phyloP scores from a whole-genome alignment of 2,113 vertebrate species.

The Halichoerus grypus region DNA sequence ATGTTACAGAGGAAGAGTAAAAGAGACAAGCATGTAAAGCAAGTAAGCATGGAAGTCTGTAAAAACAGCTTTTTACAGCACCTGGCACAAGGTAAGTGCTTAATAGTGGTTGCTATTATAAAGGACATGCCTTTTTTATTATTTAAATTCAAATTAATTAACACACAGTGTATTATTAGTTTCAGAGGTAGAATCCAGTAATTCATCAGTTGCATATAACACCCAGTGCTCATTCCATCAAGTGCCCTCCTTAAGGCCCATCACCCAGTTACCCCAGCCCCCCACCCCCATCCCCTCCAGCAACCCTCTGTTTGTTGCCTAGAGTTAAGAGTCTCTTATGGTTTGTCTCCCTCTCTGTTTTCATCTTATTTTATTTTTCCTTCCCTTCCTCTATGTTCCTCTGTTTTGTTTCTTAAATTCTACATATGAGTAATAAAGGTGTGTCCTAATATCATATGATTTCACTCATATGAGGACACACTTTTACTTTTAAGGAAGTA shows the following conservation, averaged over 20 bases:
- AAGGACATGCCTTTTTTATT: neutral
- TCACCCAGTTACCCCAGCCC: neutral
- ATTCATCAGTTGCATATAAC: neutral
- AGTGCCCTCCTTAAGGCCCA: neutral
- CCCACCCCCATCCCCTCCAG: neutral
- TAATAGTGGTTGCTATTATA: neutral
- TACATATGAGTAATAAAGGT: neutral
- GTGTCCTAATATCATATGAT: neutral
- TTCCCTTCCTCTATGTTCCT: neutral
- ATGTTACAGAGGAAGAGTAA: neutral
- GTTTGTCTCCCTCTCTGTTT: neutral
- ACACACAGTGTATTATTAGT: neutral
- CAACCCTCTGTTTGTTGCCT: neutral
- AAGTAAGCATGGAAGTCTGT: neutral
- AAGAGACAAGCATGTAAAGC: neutral
- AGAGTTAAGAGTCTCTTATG: neutral
- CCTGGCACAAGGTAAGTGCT: neutral
- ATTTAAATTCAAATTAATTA: neutral
- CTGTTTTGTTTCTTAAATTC: neutral
- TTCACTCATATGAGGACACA: neutral
- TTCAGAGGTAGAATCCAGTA: neutral
- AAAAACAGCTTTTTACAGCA: neutral
- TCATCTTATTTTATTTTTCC: neutral
- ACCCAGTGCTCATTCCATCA: neutral
- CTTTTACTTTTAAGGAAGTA: neutral